Evolutionary conservation across 2,888 invertebrate species (phyloP).

Genomic region (Leptopilina syphax): DNA sequence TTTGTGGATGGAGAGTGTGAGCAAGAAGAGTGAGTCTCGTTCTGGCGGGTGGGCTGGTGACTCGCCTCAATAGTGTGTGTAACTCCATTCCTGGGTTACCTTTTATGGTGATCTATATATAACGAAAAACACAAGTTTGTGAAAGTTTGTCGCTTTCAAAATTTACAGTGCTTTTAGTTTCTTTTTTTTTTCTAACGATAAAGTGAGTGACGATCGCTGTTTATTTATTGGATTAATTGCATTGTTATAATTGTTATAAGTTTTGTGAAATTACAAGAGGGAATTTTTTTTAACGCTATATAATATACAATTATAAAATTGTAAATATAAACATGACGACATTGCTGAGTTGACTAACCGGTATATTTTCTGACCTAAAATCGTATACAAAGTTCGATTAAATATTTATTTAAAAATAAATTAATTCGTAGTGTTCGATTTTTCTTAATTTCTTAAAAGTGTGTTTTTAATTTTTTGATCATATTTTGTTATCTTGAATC

Average conservation of each 20-base stretch:
- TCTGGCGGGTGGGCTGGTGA: slow-evolving; percentile 23
- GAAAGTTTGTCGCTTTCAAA: slow-evolving; percentile 32
- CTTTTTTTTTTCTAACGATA: neutral
- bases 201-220: neutral
- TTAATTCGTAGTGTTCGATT: neutral
- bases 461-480: no score
- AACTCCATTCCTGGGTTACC: slow-evolving; percentile 33
- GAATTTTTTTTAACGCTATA: neutral
- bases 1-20: slow-evolving; percentile 9
- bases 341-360: slow-evolving; percentile 52
- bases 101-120: slow-evolving; percentile 40
- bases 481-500: no score
- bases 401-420: neutral
- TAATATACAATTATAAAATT: neutral
- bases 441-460: no score
- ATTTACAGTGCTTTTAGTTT: slow-evolving; percentile 26
- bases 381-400: slow-evolving; percentile 16
- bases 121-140: slow-evolving; percentile 32
- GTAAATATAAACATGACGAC: slow-evolving; percentile 73
- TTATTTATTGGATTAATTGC: neutral
- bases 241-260: neutral
- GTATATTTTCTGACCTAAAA: neutral
- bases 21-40: slow-evolving; percentile 21
- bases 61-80: slow-evolving; percentile 23
- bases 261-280: neutral